Percentiles rank a stretch among this genome's conserved stretches.
These are phyloP conservation scores for Erpetoichthys calabaricus DNA, from an alignment of 2,797 vertebrate species.

Conservation along the genomic window DNA sequence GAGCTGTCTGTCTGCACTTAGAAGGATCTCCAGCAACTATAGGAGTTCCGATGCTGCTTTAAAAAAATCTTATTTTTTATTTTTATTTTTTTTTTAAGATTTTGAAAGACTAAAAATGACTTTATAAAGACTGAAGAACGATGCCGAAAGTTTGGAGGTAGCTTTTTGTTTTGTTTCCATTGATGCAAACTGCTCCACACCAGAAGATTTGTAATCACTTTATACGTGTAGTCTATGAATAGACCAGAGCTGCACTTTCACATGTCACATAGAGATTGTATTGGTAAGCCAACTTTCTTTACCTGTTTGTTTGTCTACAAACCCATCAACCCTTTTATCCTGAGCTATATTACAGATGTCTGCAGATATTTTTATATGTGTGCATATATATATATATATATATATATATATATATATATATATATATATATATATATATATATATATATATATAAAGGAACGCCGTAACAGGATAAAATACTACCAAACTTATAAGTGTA, in stretches of 20 bases:
- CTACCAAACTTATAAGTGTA: slow-evolving; percentile 7
- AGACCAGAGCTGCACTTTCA: slow-evolving; percentile 46
- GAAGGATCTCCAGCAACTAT: slow-evolving; percentile 21
- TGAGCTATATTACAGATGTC: slow-evolving; percentile 50
- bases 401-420: slow-evolving; percentile 40
- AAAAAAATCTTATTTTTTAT: slow-evolving; percentile 25
- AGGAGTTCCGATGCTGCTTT: slow-evolving; percentile 53
- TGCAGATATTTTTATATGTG: slow-evolving; percentile 43
- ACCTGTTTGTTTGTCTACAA: slow-evolving; percentile 46
- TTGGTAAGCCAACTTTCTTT: slow-evolving; percentile 51
- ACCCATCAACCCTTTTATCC: slow-evolving; percentile 50
- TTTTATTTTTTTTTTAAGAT: slow-evolving; percentile 38
- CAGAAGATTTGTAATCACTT: slow-evolving; percentile 57
- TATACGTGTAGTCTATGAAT: slow-evolving; percentile 61
- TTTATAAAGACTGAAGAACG: slow-evolving; percentile 50
- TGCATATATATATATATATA: slow-evolving; percentile 26
- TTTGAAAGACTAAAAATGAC: slow-evolving; percentile 27
- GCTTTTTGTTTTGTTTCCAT: slow-evolving; percentile 27
- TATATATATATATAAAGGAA: slow-evolving; percentile 19
- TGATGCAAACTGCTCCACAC: slow-evolving; percentile 53
- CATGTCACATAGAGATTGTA: slow-evolving; percentile 49
- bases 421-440: slow-evolving; percentile 36
- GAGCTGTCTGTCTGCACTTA: slow-evolving; percentile 25
- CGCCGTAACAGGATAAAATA: slow-evolving; percentile 21
- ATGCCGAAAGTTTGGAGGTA: slow-evolving; percentile 36